These are phyloP conservation scores for Athalia rosae DNA, from an alignment of 2,888 invertebrate genomes.

Conservation along the genomic window DNA sequence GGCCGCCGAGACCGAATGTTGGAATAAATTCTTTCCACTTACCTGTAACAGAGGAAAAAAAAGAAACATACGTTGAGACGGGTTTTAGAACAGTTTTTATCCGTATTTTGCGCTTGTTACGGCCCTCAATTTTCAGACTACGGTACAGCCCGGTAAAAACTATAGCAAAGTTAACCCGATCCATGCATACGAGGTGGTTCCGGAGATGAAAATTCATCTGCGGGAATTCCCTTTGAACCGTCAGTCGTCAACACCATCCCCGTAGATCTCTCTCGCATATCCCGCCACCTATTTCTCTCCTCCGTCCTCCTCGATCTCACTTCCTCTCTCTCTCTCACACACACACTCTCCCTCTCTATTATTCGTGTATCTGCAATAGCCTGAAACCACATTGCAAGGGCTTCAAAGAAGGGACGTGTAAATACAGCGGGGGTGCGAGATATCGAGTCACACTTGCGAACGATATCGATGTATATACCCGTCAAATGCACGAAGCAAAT, in stretches of 20 bases:
- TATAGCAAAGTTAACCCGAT: neutral
- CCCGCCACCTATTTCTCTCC: neutral
- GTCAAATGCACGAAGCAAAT: too few relatives aligned
- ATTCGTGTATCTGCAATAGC: too few relatives aligned
- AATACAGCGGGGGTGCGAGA: slow-evolving; percentile 51
- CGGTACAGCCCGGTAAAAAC: neutral
- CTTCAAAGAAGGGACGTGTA: slow-evolving; percentile 56
- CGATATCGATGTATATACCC: too few relatives aligned
- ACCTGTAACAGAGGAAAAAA: slow-evolving; percentile 17
- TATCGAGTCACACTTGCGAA: too few relatives aligned
- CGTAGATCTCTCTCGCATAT: slow-evolving; percentile 22
- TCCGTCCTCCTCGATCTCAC: neutral
- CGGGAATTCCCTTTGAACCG: slow-evolving; percentile 62
- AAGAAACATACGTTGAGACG: neutral
- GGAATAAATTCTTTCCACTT: neutral
- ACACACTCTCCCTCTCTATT: too few relatives aligned
- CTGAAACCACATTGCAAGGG: slow-evolving; percentile 17
- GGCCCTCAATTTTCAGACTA: too few relatives aligned
- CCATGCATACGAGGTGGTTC: neutral
- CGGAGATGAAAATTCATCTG: slow-evolving; percentile 55
- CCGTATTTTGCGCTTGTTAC: too few relatives aligned
- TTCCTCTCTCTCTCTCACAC: too few relatives aligned
- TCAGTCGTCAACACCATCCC: slow-evolving; percentile 61
- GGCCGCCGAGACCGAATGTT: neutral
- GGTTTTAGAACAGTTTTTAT: too few relatives aligned